These are phyloP conservation scores for Heterochromis multidens DNA, from an alignment of 2,113 vertebrate genomes.

Conservation along the genomic window DNA sequence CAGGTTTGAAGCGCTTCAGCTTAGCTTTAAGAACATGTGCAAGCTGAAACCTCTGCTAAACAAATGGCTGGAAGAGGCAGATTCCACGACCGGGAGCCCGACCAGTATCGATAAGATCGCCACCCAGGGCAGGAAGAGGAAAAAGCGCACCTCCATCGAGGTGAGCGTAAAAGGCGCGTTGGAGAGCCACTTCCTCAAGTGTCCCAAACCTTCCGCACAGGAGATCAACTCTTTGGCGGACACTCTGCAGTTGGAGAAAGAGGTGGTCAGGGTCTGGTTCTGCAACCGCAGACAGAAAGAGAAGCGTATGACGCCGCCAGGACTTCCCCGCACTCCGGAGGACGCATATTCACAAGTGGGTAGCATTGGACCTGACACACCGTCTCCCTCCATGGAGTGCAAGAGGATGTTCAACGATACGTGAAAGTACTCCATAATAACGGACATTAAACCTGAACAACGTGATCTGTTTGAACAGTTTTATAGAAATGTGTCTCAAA, in stretches of 20 bases:
- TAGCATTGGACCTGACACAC: slow-evolving; percentile 92
- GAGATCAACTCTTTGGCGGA: slow-evolving; percentile 92
- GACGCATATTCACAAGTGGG: slow-evolving; percentile 96
- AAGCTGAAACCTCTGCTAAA: slow-evolving; percentile 86
- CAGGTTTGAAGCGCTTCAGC: slow-evolving; percentile 85
- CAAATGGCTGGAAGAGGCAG: slow-evolving; percentile 93
- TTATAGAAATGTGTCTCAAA: background rate
- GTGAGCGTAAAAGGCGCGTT: slow-evolving; percentile 91
- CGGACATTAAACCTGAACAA: background rate
- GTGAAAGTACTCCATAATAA: slow-evolving; percentile 45
- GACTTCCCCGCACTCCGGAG: slow-evolving; percentile 92
- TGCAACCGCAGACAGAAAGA: slow-evolving; percentile 98
- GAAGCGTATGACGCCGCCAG: slow-evolving; percentile 97
- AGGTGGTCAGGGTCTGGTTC: slow-evolving; percentile 97
- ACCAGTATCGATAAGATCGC: slow-evolving; percentile 94
- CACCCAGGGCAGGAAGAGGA: slow-evolving; percentile 89
- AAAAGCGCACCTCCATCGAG: slow-evolving; percentile 94
- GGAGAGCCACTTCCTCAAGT: slow-evolving; percentile 96
- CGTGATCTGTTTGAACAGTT: background rate
- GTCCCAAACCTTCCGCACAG: slow-evolving; percentile 95
- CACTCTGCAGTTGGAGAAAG: slow-evolving; percentile 89
- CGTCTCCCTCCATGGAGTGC: slow-evolving; percentile 92
- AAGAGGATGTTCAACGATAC: slow-evolving; percentile 95
- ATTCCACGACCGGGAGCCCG: slow-evolving; percentile 88
- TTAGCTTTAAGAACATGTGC: slow-evolving; percentile 91